Evolutionary conservation across 2,797 vertebrate genomes (phyloP).

Genomic region (Mionectes olivaceus): DNA sequence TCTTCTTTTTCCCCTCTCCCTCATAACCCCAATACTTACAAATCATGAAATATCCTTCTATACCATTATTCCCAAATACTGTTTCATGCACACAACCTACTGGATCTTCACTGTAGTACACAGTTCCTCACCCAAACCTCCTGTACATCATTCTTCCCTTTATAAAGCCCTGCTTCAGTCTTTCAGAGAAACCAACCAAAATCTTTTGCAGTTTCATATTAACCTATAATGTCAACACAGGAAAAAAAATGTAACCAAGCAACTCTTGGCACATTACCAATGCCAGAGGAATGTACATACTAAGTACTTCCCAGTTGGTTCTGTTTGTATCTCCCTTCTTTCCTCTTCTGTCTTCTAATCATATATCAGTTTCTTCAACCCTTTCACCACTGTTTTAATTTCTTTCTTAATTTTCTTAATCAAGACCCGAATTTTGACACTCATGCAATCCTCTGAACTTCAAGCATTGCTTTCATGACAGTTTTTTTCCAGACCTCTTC

Average conservation of each 20-base stretch:
- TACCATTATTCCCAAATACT: not conserved
- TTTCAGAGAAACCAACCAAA: not conserved
- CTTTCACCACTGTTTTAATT: not conserved
- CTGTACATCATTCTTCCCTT: fast-evolving
- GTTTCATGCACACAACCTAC: not conserved
- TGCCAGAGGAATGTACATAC: not conserved
- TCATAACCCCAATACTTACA: fast-evolving
- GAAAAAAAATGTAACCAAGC: not conserved
- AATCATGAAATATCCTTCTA: not conserved
- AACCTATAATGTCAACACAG: not conserved
- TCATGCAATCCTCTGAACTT: not conserved
- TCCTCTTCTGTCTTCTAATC: not conserved
- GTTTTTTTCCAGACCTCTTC: not conserved
- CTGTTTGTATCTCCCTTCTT: not conserved
- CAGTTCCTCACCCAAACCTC: not conserved
- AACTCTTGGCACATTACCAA: not conserved
- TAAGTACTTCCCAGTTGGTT: not conserved
- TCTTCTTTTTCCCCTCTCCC: too few relatives aligned
- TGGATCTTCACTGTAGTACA: not conserved
- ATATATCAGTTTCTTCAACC: not conserved
- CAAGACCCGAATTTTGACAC: not conserved
- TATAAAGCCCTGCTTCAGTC: not conserved
- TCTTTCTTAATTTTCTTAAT: not conserved
- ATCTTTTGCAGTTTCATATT: not conserved
- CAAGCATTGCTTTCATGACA: not conserved